phyloP scores from a whole-genome alignment of 2,888 invertebrate species.

The Ichneumoninae sp. region DNA sequence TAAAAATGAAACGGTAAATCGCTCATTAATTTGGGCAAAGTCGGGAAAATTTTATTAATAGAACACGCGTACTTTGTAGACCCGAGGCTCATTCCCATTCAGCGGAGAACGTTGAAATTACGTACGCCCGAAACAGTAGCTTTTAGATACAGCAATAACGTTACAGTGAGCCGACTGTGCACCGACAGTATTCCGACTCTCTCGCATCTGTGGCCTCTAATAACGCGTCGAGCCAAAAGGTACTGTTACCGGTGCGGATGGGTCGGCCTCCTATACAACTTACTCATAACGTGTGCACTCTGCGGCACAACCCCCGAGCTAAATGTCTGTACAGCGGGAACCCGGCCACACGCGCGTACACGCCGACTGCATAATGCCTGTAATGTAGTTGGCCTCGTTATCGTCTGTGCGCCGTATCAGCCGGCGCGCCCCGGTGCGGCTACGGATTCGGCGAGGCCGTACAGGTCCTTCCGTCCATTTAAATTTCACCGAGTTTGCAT shows the following conservation, averaged over 20 bases:
- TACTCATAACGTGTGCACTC: slow-evolving; percentile 36
- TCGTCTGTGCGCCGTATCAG: slow-evolving; percentile 49
- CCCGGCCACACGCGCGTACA: slow-evolving; percentile 25
- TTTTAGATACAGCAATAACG: slow-evolving; percentile 47
- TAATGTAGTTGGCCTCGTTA: slow-evolving; percentile 64
- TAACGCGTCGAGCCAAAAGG: slow-evolving; percentile 68
- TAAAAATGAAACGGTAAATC: not conserved
- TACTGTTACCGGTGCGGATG: slow-evolving; percentile 58
- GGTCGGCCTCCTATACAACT: slow-evolving; percentile 46
- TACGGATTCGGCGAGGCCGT: slow-evolving; percentile 37
- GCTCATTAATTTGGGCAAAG: not conserved
- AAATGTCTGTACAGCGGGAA: slow-evolving; percentile 31
- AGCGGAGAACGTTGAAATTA: slow-evolving; percentile 17
- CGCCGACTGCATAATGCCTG: slow-evolving; percentile 56
- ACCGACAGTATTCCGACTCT: slow-evolving; percentile 47
- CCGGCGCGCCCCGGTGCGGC: slow-evolving; percentile 42
- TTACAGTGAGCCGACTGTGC: slow-evolving; percentile 18
- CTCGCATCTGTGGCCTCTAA: slow-evolving; percentile 69
- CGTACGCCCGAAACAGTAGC: slow-evolving; percentile 39
- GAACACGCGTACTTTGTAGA: not conserved
- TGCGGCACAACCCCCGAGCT: slow-evolving; percentile 24
- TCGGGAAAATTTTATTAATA: not conserved
- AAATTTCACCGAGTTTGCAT: not conserved
- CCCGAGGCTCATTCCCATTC: slow-evolving; percentile 7
- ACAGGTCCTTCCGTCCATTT: slow-evolving; percentile 20